phyloP scores from a whole-genome alignment of 1,140 invertebrate genomes.

The Laodelphax striatellus region DNA sequence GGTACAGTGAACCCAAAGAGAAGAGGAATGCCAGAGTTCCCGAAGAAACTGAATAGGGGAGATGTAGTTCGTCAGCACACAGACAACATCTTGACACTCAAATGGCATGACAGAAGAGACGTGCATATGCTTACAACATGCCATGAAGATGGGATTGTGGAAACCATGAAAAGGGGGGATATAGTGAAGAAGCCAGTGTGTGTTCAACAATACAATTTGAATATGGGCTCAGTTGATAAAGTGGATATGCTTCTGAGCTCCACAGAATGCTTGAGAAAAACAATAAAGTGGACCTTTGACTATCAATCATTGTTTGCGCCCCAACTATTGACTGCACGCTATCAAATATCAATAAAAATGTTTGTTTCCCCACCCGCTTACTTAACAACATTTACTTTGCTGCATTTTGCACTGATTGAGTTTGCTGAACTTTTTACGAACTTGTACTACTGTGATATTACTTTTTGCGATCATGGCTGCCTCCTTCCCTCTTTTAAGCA shows the following conservation, averaged over 20 bases:
- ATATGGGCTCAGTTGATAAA: slow-evolving; percentile 30
- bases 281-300: slow-evolving; percentile 31
- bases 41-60: slow-evolving; percentile 23
- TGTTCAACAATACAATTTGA: slow-evolving; percentile 29
- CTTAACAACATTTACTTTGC: too few relatives aligned
- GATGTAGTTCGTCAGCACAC: slow-evolving; percentile 19
- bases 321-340: too few relatives aligned
- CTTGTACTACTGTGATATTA: too few relatives aligned
- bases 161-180: slow-evolving; percentile 12
- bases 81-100: slow-evolving; percentile 23
- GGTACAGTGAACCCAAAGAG: slow-evolving; percentile 22
- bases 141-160: slow-evolving; percentile 20
- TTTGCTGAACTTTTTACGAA: too few relatives aligned
- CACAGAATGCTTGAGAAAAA: slow-evolving; percentile 26
- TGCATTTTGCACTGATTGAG: too few relatives aligned
- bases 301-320: too few relatives aligned
- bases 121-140: slow-evolving; percentile 26
- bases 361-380: too few relatives aligned
- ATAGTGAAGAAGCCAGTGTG: slow-evolving; percentile 25
- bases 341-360: too few relatives aligned
- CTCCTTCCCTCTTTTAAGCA: too few relatives aligned
- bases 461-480: too few relatives aligned
- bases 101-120: slow-evolving; percentile 26
- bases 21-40: slow-evolving; percentile 25
- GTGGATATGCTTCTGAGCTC: slow-evolving; percentile 27